These are phyloP conservation scores for Sphenopsis melanotis DNA, from an alignment of 2,797 vertebrate genomes.

Conservation along the genomic window DNA sequence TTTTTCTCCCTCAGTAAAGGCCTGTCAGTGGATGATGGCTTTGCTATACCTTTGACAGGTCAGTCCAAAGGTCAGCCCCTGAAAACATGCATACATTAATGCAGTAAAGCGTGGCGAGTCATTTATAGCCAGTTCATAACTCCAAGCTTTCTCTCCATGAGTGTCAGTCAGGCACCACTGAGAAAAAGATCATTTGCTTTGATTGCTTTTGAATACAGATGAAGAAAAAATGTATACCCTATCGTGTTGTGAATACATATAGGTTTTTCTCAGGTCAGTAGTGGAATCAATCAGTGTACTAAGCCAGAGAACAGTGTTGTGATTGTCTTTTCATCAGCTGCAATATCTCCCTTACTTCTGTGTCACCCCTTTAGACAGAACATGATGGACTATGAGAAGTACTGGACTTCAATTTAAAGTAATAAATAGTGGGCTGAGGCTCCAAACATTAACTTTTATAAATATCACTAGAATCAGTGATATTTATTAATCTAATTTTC, in stretches of 20 bases:
- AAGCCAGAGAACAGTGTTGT: neutral
- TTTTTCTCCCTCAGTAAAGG: slow-evolving; percentile 75
- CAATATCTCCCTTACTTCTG: neutral
- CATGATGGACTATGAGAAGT: neutral
- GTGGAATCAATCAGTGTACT: neutral
- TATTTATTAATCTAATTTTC: neutral
- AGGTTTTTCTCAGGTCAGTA: neutral
- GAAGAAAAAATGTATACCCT: neutral
- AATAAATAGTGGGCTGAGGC: neutral
- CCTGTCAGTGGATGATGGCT: slow-evolving; percentile 73
- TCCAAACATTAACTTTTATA: neutral
- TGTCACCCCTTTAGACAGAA: neutral
- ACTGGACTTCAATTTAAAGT: neutral
- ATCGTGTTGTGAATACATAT: neutral
- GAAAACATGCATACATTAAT: slow-evolving; percentile 43
- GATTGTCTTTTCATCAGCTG: neutral
- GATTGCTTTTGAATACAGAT: neutral
- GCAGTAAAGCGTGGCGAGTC: neutral
- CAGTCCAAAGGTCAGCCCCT: slow-evolving; percentile 48
- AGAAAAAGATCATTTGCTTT: slow-evolving; percentile 3
- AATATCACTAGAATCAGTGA: neutral
- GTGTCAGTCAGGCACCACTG: neutral
- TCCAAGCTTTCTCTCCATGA: neutral
- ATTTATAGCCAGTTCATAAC: slow-evolving; percentile 5
- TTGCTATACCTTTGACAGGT: slow-evolving; percentile 51